Percentiles rank a stretch among this genome's conserved stretches.
phyloP scores from a whole-genome alignment of 2,888 invertebrate genomes.

The Rhamphomyia laevipes region DNA sequence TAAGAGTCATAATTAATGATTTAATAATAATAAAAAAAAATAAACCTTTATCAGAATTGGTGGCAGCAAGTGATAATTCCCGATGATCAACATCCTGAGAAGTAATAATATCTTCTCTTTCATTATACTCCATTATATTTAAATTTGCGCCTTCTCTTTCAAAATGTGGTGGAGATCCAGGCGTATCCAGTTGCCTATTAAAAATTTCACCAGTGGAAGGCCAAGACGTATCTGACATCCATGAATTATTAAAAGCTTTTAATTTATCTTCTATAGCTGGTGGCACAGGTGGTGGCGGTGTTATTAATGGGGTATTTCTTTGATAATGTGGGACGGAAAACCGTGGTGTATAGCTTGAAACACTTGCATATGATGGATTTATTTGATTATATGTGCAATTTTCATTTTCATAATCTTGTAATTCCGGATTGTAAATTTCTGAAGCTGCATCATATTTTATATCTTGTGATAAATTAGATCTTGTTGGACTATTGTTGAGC shows the following conservation, averaged over 20 bases:
- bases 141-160: slow-evolving; percentile 46
- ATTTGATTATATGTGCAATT: background rate
- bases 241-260: slow-evolving; percentile 35
- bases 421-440: background rate
- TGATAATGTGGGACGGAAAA: background rate
- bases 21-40: too few relatives aligned
- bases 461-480: background rate
- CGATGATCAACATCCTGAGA: slow-evolving; percentile 48
- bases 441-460: background rate
- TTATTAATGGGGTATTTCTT: slow-evolving; percentile 7
- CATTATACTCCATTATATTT: slow-evolving; percentile 50
- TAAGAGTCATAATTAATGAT: too few relatives aligned
- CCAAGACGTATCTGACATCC: slow-evolving; percentile 41
- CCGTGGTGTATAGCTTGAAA: too few relatives aligned
- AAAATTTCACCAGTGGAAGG: slow-evolving; percentile 29
- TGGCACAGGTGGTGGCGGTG: slow-evolving; percentile 32
- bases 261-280: slow-evolving; percentile 25
- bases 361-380: background rate
- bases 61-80: slow-evolving; percentile 33
- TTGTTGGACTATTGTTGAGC: background rate
- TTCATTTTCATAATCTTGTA: background rate
- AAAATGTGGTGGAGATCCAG: slow-evolving; percentile 53
- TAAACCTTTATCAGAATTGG: slow-evolving; percentile 18
- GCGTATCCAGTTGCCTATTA: slow-evolving; percentile 42
- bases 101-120: slow-evolving; percentile 32